Conservation (phyloP, 2,888 invertebrate species). For the Dryobota labecula region DNA sequence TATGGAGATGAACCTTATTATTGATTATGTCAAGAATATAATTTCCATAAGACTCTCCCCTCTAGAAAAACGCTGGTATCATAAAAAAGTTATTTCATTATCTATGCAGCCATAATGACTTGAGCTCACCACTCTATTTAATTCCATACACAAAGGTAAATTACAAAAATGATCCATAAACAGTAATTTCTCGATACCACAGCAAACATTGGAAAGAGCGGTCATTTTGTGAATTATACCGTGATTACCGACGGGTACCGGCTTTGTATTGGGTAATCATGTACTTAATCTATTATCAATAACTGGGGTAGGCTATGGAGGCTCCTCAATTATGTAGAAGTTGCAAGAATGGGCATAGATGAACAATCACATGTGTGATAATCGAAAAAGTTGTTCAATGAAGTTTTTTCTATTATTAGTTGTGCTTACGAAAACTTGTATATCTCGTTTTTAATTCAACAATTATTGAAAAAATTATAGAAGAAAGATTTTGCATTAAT, state of each 20-base stretch:
- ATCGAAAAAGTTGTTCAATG: not conserved
- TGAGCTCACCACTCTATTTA: slow-evolving; percentile 30
- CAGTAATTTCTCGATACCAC: slow-evolving; percentile 25
- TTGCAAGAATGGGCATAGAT: not conserved
- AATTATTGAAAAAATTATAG: not conserved
- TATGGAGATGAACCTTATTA: too few species aligned
- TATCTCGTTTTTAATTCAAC: not conserved
- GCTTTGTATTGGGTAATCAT: slow-evolving; percentile 37
- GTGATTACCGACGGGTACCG: slow-evolving; percentile 15
- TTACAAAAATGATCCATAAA: slow-evolving; percentile 16
- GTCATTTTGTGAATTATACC: slow-evolving; percentile 44
- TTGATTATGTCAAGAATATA: too few species aligned
- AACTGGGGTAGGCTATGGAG: not conserved
- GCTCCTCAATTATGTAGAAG: slow-evolving; percentile 1
- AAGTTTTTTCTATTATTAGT: too few species aligned
- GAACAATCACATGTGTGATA: too few species aligned
- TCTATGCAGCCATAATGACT: slow-evolving; percentile 29
- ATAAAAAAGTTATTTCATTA: slow-evolving; percentile 22
- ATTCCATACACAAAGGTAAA: slow-evolving; percentile 30
- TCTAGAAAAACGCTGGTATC: not conserved
- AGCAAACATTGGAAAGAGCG: slow-evolving; percentile 25
- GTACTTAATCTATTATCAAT: slow-evolving; percentile 24
- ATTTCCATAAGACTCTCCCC: not conserved
- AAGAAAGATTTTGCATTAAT: not conserved
- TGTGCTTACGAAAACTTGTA: not conserved